These are phyloP conservation scores for Sebastes umbrosus DNA, from an alignment of 2,797 vertebrate genomes.

Conservation along the genomic window DNA sequence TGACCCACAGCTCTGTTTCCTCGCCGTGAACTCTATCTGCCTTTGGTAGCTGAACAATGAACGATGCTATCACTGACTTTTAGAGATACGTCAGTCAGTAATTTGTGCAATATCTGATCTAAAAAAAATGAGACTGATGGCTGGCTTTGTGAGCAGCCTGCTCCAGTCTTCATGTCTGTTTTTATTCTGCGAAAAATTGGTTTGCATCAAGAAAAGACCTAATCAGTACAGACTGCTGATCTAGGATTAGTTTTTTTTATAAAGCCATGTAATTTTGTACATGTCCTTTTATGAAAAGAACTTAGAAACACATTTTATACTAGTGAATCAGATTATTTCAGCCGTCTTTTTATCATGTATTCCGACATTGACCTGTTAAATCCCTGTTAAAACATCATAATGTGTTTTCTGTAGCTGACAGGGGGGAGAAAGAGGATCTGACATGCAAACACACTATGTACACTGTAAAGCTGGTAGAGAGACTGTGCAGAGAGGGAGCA, in stretches of 20 bases:
- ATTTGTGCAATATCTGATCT: slow-evolving; percentile 43
- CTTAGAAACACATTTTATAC: slow-evolving; percentile 45
- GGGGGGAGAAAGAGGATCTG: neutral
- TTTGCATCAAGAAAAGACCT: slow-evolving; percentile 1
- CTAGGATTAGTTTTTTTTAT: slow-evolving; percentile 25
- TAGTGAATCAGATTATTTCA: slow-evolving; percentile 27
- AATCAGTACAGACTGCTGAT: neutral
- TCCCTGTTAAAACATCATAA: neutral
- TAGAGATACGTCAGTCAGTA: slow-evolving; percentile 16
- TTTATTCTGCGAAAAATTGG: neutral
- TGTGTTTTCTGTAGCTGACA: slow-evolving; percentile 22
- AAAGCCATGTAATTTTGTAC: slow-evolving; percentile 46
- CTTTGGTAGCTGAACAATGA: slow-evolving; percentile 34
- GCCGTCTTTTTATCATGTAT: neutral
- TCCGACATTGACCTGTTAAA: neutral
- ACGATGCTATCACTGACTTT: slow-evolving; percentile 11
- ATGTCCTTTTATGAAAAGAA: slow-evolving; percentile 28
- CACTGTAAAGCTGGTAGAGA: slow-evolving; percentile 3
- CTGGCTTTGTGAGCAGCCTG: neutral
- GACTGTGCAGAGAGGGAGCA: slow-evolving; percentile 63
- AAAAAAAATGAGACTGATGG: slow-evolving; percentile 27
- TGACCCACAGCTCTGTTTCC: slow-evolving; percentile 11
- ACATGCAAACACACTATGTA: neutral
- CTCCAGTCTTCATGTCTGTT: neutral
- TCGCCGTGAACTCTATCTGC: slow-evolving; percentile 35